Conservation (phyloP, 1,140 invertebrate species). For the Lanistes nyassanus region DNA sequence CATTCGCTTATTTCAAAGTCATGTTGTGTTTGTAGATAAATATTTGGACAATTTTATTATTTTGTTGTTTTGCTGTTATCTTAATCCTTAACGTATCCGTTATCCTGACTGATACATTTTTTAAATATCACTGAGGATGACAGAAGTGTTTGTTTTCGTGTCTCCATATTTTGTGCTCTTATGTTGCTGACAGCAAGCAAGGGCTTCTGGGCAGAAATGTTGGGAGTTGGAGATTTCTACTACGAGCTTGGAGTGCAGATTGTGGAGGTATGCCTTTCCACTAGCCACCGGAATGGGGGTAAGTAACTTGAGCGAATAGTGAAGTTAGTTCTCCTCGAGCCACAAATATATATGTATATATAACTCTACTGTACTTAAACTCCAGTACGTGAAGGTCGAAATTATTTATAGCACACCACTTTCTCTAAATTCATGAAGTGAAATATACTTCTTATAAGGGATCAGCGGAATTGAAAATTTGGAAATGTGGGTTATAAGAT, state of each 20-base stretch:
- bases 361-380: too few species aligned
- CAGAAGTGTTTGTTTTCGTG: background rate
- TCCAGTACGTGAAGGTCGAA: background rate
- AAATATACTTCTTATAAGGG: background rate
- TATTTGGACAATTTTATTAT: background rate
- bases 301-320: constrained; percentile 19
- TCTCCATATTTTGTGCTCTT: background rate
- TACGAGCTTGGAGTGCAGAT: constrained; percentile 99
- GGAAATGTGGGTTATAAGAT: too few species aligned
- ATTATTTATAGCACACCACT: background rate
- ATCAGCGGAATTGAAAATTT: too few species aligned
- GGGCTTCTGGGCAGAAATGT: constrained; percentile 95
- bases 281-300: constrained; percentile 75
- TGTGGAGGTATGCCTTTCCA: constrained; percentile 96
- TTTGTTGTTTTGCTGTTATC: too few species aligned
- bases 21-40: background rate
- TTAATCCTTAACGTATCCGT: too few species aligned
- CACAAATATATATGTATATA: too few species aligned
- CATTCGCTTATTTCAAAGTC: background rate
- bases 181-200: constrained; percentile 67
- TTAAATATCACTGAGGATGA: too few species aligned
- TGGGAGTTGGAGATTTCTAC: constrained; percentile 98
- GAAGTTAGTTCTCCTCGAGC: constrained; percentile 72
- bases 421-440: too few species aligned
- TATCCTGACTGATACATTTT: too few species aligned